Base-by-base conservation (phyloP, 1,140 invertebrate species). In the Caligus rogercresseyi region DNA sequence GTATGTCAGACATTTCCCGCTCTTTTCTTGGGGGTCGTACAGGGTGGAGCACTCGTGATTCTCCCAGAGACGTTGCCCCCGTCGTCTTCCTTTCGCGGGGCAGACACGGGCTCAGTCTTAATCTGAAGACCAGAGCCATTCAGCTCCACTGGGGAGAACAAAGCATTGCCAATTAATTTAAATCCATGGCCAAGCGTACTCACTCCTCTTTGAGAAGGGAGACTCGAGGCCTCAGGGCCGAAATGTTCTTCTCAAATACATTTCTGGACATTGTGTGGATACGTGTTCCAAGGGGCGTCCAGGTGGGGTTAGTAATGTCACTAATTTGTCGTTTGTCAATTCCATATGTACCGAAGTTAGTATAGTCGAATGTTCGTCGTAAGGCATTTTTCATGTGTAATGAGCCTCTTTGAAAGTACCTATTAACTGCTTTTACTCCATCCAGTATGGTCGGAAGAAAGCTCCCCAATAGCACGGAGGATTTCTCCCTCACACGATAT, bases 1-100 rank as follows among this genome's bases (percentile, higher is more conserved):
- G 87, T 7, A 94, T 75, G 71, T 92, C 89, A 82, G 67, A 89
- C 93, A 63, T 82, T 80, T n/a, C 89, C 89, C 1, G 76, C 73
- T 24, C 78, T 73, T 2, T 85, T 85, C 65, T 82, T 81, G 0
- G 88, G 87, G 0, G 88, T 92, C 1, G 81, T 87, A 70, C 89
- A 92, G 1, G 71, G 71, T 2, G 76, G 72, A 3, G 21, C 11
- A 19, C 0, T 73, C 66, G 15, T 67, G 26, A 3, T 59, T 63
- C 15, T 65, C 56, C 31, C 31, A 43, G 7, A 11, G n/a, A 43
- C 31, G n/a, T 43, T n/a, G 7, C n/a, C 31, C 7, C n/a, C n/a
- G n/a, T 11, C 31, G n/a, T 43, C 31, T n/a, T 43, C 31, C 7
- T 43, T 43, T 43, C 31, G 7, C 7, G 31, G 7, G n/a, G 7